Evolutionary conservation across 2,888 invertebrate genomes (phyloP).

Genomic region (Strigamia crassipes): DNA sequence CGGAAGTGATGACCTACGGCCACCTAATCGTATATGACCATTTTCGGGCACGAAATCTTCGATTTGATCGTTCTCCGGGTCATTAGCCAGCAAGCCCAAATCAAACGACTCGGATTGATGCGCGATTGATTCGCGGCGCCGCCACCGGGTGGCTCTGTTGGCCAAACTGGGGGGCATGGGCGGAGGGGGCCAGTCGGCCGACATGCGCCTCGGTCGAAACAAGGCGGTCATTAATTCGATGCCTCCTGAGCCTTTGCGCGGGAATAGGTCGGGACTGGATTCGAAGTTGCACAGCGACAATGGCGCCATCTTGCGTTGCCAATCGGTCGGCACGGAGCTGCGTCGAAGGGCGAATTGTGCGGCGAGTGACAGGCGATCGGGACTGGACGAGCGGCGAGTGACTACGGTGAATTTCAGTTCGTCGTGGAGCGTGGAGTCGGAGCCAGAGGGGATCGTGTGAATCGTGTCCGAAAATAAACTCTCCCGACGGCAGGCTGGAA

Average conservation of each 20-base stretch:
- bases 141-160: background rate
- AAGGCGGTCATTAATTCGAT: background rate
- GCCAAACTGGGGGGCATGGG: background rate
- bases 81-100: constrained; percentile 20
- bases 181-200: background rate
- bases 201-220: constrained; percentile 8
- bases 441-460: constrained; percentile 36
- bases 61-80: background rate
- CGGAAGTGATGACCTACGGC: constrained; percentile 17
- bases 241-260: constrained; percentile 34
- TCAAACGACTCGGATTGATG: constrained; percentile 26
- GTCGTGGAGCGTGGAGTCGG: constrained; percentile 27
- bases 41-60: background rate
- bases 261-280: background rate
- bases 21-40: constrained; percentile 12
- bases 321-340: constrained; percentile 15
- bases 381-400: constrained; percentile 20
- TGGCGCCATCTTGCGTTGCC: background rate
- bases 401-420: background rate
- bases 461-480: constrained; percentile 4
- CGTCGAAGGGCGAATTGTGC: constrained; percentile 20
- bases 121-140: background rate
- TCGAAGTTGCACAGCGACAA: constrained; percentile 17
- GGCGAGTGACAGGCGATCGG: background rate
- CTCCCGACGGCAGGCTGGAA: background rate